A percentile compares a stretch with the other conserved stretches of the same genome.
These are phyloP conservation scores for Crotalus horridus DNA, from an alignment of 2,113 vertebrate genomes.

Conservation along the genomic window DNA sequence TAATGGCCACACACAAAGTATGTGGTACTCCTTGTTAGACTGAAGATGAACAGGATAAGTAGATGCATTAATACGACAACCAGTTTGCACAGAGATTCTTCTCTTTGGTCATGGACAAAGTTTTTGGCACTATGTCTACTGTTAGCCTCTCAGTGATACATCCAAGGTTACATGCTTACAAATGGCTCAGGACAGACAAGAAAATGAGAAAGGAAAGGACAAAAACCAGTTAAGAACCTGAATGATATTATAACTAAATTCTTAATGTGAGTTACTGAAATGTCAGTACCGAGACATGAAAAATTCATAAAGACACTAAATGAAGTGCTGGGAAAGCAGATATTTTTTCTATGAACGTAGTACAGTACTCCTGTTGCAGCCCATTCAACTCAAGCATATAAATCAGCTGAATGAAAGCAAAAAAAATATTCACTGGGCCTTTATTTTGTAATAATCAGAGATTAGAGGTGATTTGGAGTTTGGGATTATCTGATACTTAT, in stretches of 20 bases:
- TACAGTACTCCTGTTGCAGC: not conserved
- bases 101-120: not conserved
- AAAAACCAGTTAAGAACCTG: not conserved
- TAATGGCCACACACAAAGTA: not conserved
- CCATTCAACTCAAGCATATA: not conserved
- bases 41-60: not conserved
- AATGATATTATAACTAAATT: not conserved
- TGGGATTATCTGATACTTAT: not conserved
- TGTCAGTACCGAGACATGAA: not conserved
- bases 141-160: not conserved
- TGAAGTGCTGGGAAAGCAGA: not conserved
- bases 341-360: not conserved
- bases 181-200: not conserved
- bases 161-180: not conserved
- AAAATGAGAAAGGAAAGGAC: not conserved
- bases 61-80: not conserved
- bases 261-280: not conserved
- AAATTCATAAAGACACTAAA: not conserved
- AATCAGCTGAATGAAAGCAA: not conserved
- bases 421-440: not conserved
- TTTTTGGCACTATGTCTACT: not conserved
- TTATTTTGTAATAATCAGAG: not conserved
- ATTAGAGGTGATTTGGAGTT: not conserved
- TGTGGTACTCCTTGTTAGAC: not conserved
- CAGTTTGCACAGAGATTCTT: not conserved